A percentile compares a stretch with the other conserved stretches of the same genome.
Evolutionary conservation across 2,113 vertebrate species (phyloP).

Genomic region (Zootoca vivipara): DNA sequence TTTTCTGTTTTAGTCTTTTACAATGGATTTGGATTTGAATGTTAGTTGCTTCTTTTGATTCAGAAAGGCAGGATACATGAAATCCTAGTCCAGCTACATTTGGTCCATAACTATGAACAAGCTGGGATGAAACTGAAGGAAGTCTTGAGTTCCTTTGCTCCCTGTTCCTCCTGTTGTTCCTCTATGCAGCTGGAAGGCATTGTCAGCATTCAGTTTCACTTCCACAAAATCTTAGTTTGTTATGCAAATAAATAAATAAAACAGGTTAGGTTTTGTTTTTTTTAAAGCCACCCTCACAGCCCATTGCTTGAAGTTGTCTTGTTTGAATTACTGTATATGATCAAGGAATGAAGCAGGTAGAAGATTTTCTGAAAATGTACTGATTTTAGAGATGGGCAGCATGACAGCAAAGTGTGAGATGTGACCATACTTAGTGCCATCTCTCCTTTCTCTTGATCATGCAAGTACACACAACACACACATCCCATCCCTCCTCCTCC

Average conservation of each 20-base stretch:
- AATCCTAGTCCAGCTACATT: not conserved
- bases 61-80: too few species aligned
- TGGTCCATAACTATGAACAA: not conserved
- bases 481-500: too few species aligned
- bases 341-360: not conserved
- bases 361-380: not conserved
- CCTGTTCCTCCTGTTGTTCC: too few species aligned
- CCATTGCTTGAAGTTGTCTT: too few species aligned
- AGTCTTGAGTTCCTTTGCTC: too few species aligned
- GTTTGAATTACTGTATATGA: not conserved
- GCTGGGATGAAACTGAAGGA: too few species aligned
- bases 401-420: not conserved
- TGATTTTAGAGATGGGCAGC: not conserved
- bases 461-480: not conserved
- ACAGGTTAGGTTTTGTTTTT: too few species aligned
- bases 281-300: too few species aligned
- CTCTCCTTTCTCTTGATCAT: not conserved
- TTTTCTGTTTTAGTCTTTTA: not conserved
- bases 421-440: not conserved
- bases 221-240: too few species aligned
- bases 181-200: too few species aligned
- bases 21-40: not conserved
- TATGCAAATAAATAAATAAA: too few species aligned
- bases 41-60: not conserved
- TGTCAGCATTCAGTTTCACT: too few species aligned